Evolutionary conservation across 2,797 vertebrate genomes (phyloP).

Genomic region (Sebastes aleutianus): DNA sequence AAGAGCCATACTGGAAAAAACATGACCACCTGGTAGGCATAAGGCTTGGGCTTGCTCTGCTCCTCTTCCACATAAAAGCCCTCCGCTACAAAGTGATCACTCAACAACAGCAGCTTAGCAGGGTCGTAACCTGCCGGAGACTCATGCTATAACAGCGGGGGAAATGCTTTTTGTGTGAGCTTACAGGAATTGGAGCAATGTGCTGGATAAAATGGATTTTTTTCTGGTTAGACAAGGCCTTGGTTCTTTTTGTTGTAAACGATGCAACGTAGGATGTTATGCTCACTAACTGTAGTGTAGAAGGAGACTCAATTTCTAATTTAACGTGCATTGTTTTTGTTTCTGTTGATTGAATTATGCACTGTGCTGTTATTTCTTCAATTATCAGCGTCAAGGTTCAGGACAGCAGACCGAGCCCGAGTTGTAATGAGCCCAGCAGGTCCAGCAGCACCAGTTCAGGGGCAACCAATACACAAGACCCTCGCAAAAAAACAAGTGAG

Average conservation of each 20-base stretch:
- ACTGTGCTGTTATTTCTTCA: not conserved
- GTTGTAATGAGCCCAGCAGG: slow-evolving; percentile 53
- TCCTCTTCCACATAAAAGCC: slow-evolving; percentile 27
- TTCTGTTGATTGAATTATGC: not conserved
- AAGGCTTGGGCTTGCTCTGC: not conserved
- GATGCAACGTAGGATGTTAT: not conserved
- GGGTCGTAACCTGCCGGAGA: slow-evolving; percentile 38
- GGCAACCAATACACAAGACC: slow-evolving; percentile 69
- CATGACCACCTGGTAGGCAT: slow-evolving; percentile 1
- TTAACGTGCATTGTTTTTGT: not conserved
- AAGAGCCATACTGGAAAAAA: not conserved
- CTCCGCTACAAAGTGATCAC: slow-evolving; percentile 22
- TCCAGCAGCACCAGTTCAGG: slow-evolving; percentile 50
- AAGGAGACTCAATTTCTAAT: not conserved
- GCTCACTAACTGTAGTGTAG: not conserved
- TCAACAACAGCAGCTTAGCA: slow-evolving; percentile 31
- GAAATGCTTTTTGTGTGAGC: slow-evolving; percentile 41
- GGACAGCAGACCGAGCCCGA: slow-evolving; percentile 65
- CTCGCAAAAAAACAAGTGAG: slow-evolving; percentile 87
- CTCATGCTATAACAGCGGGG: slow-evolving; percentile 5
- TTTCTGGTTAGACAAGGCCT: slow-evolving; percentile 4
- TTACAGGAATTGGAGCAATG: slow-evolving; percentile 47
- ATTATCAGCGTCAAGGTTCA: slow-evolving; percentile 59
- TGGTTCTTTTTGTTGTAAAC: slow-evolving; percentile 19
- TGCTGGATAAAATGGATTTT: slow-evolving; percentile 59